These are phyloP conservation scores for Cephus spinipes DNA, from an alignment of 2,888 invertebrate species.

Conservation along the genomic window DNA sequence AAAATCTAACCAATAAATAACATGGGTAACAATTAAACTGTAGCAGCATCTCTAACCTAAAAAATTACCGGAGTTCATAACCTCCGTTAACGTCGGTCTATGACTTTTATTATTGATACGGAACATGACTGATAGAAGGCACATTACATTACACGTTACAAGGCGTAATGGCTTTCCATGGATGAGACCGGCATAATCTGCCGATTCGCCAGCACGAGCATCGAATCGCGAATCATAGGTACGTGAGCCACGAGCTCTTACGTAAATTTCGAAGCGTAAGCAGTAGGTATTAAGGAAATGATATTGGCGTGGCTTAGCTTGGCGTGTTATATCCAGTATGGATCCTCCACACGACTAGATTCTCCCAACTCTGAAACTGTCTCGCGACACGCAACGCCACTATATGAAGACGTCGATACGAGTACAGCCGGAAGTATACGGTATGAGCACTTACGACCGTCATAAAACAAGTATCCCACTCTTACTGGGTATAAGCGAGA, in stretches of 20 bases:
- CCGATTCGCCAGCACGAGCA: constrained; percentile 32
- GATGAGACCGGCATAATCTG: constrained; percentile 32
- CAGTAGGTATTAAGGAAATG: constrained; percentile 27
- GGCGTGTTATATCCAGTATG: constrained; percentile 14
- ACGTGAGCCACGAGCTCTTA: constrained; percentile 30
- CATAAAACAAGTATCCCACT: constrained; percentile 4
- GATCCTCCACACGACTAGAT: not conserved
- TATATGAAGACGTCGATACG: constrained; percentile 21
- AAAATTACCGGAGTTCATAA: not conserved
- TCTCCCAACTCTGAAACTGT: constrained; percentile 28
- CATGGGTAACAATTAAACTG: not conserved
- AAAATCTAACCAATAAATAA: not conserved
- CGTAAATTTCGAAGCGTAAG: constrained; percentile 31
- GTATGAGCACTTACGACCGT: constrained; percentile 14
- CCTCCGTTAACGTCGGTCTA: not conserved
- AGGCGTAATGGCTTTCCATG: not conserved
- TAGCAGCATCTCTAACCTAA: not conserved
- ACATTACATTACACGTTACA: not conserved
- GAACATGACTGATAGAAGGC: not conserved
- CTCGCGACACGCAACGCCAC: constrained; percentile 37
- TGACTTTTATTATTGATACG: not conserved
- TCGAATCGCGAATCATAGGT: not conserved
- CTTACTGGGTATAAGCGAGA: not conserved
- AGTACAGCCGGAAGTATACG: constrained; percentile 14
- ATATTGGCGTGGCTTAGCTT: constrained; percentile 36